Conservation (phyloP, 2,113 vertebrate genomes). For the Scolopax mira region DNA sequence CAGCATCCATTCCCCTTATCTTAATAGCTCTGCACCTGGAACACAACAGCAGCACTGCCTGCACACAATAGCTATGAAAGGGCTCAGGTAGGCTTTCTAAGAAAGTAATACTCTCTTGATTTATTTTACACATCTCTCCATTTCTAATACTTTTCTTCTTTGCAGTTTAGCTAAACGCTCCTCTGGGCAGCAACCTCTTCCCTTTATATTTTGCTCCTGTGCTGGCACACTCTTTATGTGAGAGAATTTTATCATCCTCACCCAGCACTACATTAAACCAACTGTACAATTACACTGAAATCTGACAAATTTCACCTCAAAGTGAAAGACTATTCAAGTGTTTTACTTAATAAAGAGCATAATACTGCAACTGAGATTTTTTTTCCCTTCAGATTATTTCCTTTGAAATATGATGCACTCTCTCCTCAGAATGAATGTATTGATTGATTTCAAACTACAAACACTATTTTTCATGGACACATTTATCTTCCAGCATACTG, state of each 20-base stretch:
- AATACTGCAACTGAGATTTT: background rate
- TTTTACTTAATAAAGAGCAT: background rate
- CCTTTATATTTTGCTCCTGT: background rate
- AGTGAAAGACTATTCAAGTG: background rate
- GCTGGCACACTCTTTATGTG: rapidly evolving
- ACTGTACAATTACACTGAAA: background rate
- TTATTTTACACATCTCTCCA: background rate
- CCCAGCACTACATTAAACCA: background rate
- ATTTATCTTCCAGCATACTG: background rate
- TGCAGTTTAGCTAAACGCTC: background rate
- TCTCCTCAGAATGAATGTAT: background rate
- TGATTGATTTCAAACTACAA: background rate
- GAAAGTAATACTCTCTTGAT: background rate
- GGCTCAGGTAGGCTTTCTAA: background rate
- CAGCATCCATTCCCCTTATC: background rate
- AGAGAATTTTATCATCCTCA: background rate
- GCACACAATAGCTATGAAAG: background rate
- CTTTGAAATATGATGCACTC: background rate
- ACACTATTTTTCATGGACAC: background rate
- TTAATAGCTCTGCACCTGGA: background rate
- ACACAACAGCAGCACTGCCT: background rate
- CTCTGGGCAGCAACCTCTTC: background rate
- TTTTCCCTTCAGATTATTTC: background rate
- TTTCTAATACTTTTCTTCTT: background rate
- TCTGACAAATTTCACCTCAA: background rate